These are phyloP conservation scores for Aldrovandia affinis DNA, from an alignment of 2,797 vertebrate species.

Conservation along the genomic window DNA sequence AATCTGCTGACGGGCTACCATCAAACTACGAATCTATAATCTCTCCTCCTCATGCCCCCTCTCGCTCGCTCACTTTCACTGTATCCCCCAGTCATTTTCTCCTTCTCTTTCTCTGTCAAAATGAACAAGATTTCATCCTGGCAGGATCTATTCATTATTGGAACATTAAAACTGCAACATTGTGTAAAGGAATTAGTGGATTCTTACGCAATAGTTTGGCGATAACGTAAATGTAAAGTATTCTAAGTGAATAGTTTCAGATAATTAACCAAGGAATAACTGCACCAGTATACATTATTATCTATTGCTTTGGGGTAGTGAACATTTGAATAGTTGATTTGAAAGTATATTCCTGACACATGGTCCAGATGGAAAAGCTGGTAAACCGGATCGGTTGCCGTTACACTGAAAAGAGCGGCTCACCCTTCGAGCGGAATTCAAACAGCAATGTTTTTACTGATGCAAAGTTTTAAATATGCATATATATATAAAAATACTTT, in stretches of 20 bases:
- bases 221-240: not conserved
- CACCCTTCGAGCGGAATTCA: not conserved
- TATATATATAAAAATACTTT: not conserved
- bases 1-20: conserved; percentile 41
- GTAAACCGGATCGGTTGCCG: not conserved
- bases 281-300: not conserved
- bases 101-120: not conserved
- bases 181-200: not conserved
- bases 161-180: not conserved
- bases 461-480: not conserved
- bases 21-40: conserved; percentile 4
- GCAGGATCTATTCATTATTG: not conserved
- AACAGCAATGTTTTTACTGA: not conserved
- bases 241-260: not conserved
- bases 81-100: not conserved
- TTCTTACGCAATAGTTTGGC: not conserved
- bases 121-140: not conserved
- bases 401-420: not conserved
- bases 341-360: not conserved
- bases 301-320: not conserved
- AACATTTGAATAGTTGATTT: not conserved
- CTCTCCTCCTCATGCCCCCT: conserved; percentile 2
- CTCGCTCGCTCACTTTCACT: not conserved
- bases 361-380: not conserved
- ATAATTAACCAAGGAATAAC: not conserved